phyloP scores from a whole-genome alignment of 2,888 invertebrate genomes.

The Xylocampa areola region DNA sequence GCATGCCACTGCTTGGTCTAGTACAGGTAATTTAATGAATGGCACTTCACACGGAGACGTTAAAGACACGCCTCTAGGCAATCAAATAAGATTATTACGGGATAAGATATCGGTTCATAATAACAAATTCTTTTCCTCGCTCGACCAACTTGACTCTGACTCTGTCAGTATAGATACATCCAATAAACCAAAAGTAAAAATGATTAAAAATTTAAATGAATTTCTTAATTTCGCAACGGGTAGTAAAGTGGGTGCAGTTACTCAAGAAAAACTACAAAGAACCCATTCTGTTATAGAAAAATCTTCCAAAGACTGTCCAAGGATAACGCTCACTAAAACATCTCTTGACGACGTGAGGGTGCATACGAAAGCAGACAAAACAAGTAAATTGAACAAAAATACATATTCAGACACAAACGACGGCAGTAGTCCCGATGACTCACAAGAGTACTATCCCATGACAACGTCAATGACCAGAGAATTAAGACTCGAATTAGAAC shows the following conservation, averaged over 20 bases:
- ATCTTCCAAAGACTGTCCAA: constrained; percentile 75
- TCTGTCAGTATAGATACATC: constrained; percentile 73
- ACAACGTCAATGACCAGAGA: constrained; percentile 96
- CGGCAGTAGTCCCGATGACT: constrained; percentile 94
- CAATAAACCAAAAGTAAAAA: constrained; percentile 81
- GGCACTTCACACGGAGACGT: constrained; percentile 71
- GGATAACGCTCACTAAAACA: constrained; percentile 79
- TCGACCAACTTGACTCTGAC: constrained; percentile 88
- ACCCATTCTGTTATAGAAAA: constrained; percentile 79
- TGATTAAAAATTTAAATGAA: constrained; percentile 95
- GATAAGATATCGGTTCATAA: constrained; percentile 85
- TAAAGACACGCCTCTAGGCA: constrained; percentile 80
- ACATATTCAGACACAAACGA: constrained; percentile 82
- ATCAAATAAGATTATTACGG: constrained; percentile 80
- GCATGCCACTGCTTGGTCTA: constrained; percentile 68
- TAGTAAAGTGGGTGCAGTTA: constrained; percentile 82
- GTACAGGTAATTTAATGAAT: constrained; percentile 78
- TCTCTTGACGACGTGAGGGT: constrained; percentile 76
- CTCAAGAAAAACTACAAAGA: constrained; percentile 76
- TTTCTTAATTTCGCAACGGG: constrained; percentile 94
- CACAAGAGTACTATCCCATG: constrained; percentile 95
- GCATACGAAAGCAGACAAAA: constrained; percentile 70
- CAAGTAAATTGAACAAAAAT: constrained; percentile 71
- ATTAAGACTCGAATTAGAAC: constrained; percentile 94
- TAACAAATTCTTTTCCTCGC: constrained; percentile 88